These are phyloP conservation scores for Drosophila pseudoananassae DNA, from an alignment of 1,140 invertebrate species.

Conservation along the genomic window DNA sequence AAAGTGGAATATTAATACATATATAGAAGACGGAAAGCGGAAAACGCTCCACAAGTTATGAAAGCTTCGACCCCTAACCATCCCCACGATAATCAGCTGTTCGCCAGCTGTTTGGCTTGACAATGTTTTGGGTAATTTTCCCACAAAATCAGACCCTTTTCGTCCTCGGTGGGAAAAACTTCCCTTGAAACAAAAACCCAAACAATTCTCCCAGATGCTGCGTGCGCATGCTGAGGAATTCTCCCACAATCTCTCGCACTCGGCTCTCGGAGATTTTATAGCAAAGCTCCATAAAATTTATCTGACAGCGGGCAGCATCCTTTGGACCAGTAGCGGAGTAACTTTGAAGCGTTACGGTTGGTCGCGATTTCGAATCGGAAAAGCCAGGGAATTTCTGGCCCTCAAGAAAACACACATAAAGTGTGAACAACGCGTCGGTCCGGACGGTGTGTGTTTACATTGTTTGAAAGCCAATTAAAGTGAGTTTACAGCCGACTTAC, in stretches of 20 bases:
- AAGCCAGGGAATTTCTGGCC: slow-evolving; percentile 4
- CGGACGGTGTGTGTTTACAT: slow-evolving; percentile 52
- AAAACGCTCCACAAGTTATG: slow-evolving; percentile 55
- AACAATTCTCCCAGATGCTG: slow-evolving; percentile 58
- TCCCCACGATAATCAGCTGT: slow-evolving; percentile 51
- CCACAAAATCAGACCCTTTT: slow-evolving; percentile 2
- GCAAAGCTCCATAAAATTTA: slow-evolving; percentile 62
- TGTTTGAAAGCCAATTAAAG: slow-evolving; percentile 54
- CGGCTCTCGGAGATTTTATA: slow-evolving; percentile 49
- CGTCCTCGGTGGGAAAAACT: slow-evolving; percentile 8
- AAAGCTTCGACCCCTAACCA: slow-evolving; percentile 41
- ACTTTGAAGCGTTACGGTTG: slow-evolving; percentile 75
- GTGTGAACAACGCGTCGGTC: slow-evolving; percentile 24
- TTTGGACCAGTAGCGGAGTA: slow-evolving; percentile 72
- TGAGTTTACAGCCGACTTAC: slow-evolving; percentile 40
- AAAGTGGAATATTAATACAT: slow-evolving; percentile 13
- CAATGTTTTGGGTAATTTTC: slow-evolving; percentile 71
- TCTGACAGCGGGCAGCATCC: slow-evolving; percentile 47
- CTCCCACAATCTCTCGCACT: slow-evolving; percentile 2
- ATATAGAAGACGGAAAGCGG: not conserved
- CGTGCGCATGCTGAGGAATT: slow-evolving; percentile 52
- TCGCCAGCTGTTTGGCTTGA: slow-evolving; percentile 38
- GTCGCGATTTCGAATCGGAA: slow-evolving; percentile 35
- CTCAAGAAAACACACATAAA: not conserved
- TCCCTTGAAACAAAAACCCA: slow-evolving; percentile 53